phyloP scores from a whole-genome alignment of 2,888 invertebrate genomes.

The Cynaeus angustus region DNA sequence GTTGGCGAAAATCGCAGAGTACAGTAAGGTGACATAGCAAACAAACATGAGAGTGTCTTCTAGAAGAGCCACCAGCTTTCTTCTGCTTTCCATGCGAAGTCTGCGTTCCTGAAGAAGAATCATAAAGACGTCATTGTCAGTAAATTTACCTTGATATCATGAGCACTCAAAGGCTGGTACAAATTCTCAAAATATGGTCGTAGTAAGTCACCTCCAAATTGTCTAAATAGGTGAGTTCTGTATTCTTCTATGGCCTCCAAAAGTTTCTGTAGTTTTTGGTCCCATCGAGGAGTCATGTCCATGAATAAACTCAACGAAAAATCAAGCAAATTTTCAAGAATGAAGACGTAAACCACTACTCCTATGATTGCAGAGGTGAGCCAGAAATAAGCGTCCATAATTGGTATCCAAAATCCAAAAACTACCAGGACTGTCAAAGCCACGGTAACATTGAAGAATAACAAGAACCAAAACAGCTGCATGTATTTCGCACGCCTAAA shows the following conservation, averaged over 20 bases:
- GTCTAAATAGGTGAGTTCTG: conserved; percentile 53
- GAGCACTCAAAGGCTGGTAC: conserved; percentile 49
- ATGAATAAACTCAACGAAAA: neutral
- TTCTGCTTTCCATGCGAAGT: neutral
- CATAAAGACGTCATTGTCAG: neutral
- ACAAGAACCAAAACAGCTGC: neutral
- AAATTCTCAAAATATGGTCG: conserved; percentile 58
- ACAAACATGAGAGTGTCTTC: conserved; percentile 61
- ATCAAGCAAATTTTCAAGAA: conserved; percentile 56
- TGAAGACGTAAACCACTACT: conserved; percentile 55
- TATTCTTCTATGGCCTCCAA: conserved; percentile 45
- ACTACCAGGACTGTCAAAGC: conserved; percentile 54
- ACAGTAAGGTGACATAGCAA: conserved; percentile 60
- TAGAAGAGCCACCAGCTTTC: conserved; percentile 34
- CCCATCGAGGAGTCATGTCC: neutral
- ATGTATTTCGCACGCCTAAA: too few species aligned
- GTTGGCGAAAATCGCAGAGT: conserved; percentile 59
- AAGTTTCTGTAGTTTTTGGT: conserved; percentile 2
- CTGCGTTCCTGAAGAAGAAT: conserved; percentile 11
- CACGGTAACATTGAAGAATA: conserved; percentile 43
- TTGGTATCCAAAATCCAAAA: conserved; percentile 61
- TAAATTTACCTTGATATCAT: conserved; percentile 10
- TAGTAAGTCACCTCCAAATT: conserved; percentile 55
- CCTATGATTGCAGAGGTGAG: conserved; percentile 52
- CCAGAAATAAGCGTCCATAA: conserved; percentile 57